Evolutionary conservation across 2,888 invertebrate genomes (phyloP), one percentile per base, ranked within the genome.

Genomic region (Hofmannophila pseudospretella): DNA sequence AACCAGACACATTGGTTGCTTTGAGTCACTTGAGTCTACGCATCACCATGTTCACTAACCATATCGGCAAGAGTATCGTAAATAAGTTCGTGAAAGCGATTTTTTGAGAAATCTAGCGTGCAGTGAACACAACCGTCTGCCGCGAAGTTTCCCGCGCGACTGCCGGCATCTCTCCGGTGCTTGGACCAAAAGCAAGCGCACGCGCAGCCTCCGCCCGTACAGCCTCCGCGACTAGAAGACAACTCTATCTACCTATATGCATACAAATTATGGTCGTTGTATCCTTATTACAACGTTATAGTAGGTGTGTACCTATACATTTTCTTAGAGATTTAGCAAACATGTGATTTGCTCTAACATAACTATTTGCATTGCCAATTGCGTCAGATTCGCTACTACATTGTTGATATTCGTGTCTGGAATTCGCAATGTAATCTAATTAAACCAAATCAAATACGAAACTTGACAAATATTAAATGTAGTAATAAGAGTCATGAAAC

Each of bases 61-160:
- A 29, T 49, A 7, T 31, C 44, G 48, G 45, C 42, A 52, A 48
- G 47, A 58, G 45, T 63, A 76, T 84, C 85, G 84, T 82, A 79
- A 80, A 75, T 73, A 63, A 60, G 74, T 71, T 82, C 84, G 85
- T 67, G 54, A 66, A 46, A 58, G 50, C 49, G 48, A 42, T 46
- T 41, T 55, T 12, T 27, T 10, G 27, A 27, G 10, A 27, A 11
- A 9, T 38, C 30, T 26, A 14, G 23, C 14, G 26, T 20, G 26
- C 20, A 22, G 53, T 51, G 56, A 44, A 39, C 47, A 50, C 74
- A 72, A 67, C 74, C 62, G 54, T 51, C 36, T 54, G 69, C 73
- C 71, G 75, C 78, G 65, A 74, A 61, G 82, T 66, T 69, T 68
- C 67, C 67, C 78, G 79, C 76, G 81, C 79, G 76, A 85, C 85